phyloP scores from a whole-genome alignment of 1,140 invertebrate species.

The Helicoverpa armigera region DNA sequence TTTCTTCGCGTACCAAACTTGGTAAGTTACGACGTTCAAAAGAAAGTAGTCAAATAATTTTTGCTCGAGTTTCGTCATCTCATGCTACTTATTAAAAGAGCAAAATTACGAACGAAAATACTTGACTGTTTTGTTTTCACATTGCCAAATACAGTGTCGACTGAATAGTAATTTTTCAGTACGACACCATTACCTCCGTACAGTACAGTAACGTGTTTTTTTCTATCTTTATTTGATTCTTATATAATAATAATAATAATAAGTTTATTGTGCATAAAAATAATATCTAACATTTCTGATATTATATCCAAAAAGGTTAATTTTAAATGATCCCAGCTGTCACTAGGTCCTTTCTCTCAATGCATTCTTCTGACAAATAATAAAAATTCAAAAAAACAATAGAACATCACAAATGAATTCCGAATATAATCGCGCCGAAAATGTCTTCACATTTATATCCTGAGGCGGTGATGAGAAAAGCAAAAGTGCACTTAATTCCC shows the following conservation, averaged over 20 bases:
- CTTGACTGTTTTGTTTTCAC: neutral
- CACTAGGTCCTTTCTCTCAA: too few species aligned
- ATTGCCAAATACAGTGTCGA: too few species aligned
- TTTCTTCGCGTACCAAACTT: conserved; percentile 33
- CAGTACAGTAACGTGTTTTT: too few species aligned
- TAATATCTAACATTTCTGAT: too few species aligned
- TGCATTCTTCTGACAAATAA: too few species aligned
- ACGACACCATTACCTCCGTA: too few species aligned
- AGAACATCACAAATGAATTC: neutral
- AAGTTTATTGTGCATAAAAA: too few species aligned
- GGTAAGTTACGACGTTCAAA: conserved; percentile 44
- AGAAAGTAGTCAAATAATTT: conserved; percentile 44
- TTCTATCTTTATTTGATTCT: too few species aligned
- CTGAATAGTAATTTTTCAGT: too few species aligned
- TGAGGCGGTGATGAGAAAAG: conserved; percentile 58
- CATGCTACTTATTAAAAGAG: conserved; percentile 45
- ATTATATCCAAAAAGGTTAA: too few species aligned
- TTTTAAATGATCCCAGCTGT: too few species aligned
- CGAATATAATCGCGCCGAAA: conserved; percentile 1
- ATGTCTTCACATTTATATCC: conserved; percentile 44
- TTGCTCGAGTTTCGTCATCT: conserved; percentile 50
- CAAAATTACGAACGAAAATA: neutral
- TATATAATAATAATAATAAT: too few species aligned
- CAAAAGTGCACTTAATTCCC: conserved; percentile 72
- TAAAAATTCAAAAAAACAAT: neutral